Percentiles rank a stretch among this genome's conserved stretches.
Evolutionary conservation across 2,797 vertebrate species (phyloP).

Genomic region (Falco rusticolus): DNA sequence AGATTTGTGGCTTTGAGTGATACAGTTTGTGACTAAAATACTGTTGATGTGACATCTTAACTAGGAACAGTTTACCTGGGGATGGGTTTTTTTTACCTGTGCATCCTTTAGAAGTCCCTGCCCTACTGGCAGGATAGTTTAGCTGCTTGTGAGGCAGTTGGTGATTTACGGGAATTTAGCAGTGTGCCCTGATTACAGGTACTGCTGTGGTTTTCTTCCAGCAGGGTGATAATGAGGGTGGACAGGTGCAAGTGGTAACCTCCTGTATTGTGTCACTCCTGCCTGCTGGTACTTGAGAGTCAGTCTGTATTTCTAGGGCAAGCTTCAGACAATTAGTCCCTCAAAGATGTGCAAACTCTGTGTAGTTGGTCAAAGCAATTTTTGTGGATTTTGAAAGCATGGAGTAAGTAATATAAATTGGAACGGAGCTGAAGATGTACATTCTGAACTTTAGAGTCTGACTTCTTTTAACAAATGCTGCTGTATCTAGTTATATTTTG

Average conservation of each 20-base stretch:
- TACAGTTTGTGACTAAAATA: neutral
- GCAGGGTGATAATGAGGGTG: neutral
- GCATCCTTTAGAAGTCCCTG: neutral
- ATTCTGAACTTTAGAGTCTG: accelerated
- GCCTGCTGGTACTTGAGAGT: neutral
- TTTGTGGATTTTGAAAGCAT: neutral
- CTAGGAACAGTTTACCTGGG: neutral
- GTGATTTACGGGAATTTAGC: neutral
- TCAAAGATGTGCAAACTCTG: accelerated
- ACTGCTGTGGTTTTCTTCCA: neutral
- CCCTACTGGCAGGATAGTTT: neutral
- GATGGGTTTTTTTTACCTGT: neutral
- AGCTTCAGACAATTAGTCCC: too few relatives aligned
- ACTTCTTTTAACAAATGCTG: neutral
- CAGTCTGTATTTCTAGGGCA: too few relatives aligned
- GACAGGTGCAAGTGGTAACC: neutral
- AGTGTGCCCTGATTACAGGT: neutral
- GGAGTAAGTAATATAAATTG: neutral
- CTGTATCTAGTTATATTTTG: neutral
- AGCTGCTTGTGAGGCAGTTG: neutral
- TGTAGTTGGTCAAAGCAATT: accelerated
- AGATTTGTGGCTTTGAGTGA: neutral
- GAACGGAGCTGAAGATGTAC: neutral
- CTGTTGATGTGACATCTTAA: too few relatives aligned
- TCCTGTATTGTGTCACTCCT: accelerated